A percentile compares a stretch with the other conserved stretches of the same genome.
These are phyloP conservation scores for Tetramorium parvispinum DNA, from an alignment of 1,140 invertebrate genomes.

Conservation along the genomic window DNA sequence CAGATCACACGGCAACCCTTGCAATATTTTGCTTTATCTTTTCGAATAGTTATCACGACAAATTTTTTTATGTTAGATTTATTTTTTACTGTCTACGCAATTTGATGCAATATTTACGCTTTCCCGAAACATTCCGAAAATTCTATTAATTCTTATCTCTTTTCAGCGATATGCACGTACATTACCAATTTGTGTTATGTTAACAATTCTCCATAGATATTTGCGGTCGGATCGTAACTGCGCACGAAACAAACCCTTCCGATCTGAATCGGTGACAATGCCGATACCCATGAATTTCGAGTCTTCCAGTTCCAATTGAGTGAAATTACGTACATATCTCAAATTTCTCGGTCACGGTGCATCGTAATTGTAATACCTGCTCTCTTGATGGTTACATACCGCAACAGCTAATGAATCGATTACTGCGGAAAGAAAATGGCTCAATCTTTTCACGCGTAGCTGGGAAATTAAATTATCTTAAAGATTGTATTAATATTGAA, in stretches of 20 bases:
- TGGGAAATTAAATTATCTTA: neutral
- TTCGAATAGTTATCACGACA: neutral
- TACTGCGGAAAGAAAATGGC: neutral
- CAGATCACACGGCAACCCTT: neutral
- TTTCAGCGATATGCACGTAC: conserved; percentile 40
- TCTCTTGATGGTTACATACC: conserved; percentile 73
- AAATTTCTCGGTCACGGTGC: conserved; percentile 44
- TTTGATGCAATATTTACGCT: neutral
- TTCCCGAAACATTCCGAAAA: neutral
- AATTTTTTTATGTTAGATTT: neutral
- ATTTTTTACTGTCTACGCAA: neutral
- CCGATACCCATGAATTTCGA: conserved; percentile 88
- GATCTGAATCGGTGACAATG: conserved; percentile 83
- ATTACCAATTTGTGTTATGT: conserved; percentile 85
- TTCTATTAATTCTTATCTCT: conserved; percentile 38
- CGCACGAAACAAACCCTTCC: conserved; percentile 88
- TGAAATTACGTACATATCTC: conserved; percentile 86
- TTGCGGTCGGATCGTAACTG: conserved; percentile 90
- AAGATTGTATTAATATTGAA: conserved; percentile 3
- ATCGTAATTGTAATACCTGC: conserved; percentile 73
- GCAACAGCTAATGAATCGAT: conserved; percentile 14
- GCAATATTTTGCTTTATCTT: neutral
- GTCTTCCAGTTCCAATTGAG: conserved; percentile 89
- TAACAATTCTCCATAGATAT: conserved; percentile 87
- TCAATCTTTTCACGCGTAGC: neutral